These are phyloP conservation scores for Pseudachorutes palmiensis DNA, from an alignment of 1,140 invertebrate species.

Conservation along the genomic window DNA sequence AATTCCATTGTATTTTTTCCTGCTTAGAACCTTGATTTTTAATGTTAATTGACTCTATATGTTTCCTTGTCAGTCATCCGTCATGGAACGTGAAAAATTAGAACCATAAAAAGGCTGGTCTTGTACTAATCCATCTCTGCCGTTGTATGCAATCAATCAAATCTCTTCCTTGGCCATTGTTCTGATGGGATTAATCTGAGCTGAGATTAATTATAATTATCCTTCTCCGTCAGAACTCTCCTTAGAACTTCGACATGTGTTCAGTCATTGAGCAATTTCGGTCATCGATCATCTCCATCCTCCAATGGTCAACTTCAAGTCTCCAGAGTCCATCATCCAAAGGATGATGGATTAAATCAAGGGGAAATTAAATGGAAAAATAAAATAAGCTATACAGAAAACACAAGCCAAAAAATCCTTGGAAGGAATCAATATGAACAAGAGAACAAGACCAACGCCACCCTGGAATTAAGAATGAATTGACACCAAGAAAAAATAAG, in stretches of 20 bases:
- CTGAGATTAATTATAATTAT: conserved; percentile 10
- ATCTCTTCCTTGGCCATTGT: not conserved
- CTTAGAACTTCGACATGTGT: not conserved
- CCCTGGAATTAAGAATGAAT: no score
- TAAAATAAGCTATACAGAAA: not conserved
- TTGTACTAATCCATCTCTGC: no score
- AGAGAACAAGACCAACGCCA: no score
- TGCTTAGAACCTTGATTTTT: no score
- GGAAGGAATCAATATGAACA: no score
- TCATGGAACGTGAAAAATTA: no score
- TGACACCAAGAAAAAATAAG: no score
- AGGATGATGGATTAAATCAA: not conserved
- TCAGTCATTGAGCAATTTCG: not conserved
- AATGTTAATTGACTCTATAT: no score
- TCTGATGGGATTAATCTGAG: not conserved
- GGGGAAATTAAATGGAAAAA: not conserved
- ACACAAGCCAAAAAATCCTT: no score
- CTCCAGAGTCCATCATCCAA: not conserved
- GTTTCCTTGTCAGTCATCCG: no score
- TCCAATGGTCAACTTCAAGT: not conserved
- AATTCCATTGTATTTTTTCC: no score
- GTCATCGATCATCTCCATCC: not conserved
- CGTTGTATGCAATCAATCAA: not conserved
- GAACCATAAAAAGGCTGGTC: no score
- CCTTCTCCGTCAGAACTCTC: conserved; percentile 3